A percentile compares a stretch with the other conserved stretches of the same genome.
Conservation (phyloP, 2,888 invertebrate genomes). For the Stratiomys singularior region DNA sequence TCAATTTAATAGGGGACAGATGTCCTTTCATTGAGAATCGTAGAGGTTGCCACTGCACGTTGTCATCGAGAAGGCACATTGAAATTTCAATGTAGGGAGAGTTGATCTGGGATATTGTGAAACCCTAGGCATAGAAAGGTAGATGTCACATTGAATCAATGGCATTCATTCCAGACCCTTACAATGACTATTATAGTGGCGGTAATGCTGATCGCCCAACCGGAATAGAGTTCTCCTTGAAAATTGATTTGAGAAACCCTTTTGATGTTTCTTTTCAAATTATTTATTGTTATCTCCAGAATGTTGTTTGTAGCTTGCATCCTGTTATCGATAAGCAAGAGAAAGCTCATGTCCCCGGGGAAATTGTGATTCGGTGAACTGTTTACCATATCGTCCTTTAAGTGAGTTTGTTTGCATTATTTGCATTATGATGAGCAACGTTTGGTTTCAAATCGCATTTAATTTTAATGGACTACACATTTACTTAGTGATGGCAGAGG, state of each 20-base stretch:
- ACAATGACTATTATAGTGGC: conserved; percentile 41
- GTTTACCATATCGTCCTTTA: background rate
- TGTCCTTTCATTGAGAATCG: conserved; percentile 36
- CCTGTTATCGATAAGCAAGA: conserved; percentile 8
- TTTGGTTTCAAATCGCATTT: background rate
- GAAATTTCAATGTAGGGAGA: background rate
- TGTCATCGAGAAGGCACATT: conserved; percentile 7
- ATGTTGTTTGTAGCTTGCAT: background rate
- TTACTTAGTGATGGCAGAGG: background rate
- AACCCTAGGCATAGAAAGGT: background rate
- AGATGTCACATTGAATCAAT: conserved; percentile 17
- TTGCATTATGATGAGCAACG: conserved; percentile 7
- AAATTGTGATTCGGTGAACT: conserved; percentile 15
- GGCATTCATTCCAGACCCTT: conserved; percentile 17
- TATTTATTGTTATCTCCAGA: conserved; percentile 15
- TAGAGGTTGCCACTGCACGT: background rate
- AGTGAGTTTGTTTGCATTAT: conserved; percentile 22
- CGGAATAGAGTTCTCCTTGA: conserved; percentile 35
- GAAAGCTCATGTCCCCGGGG: background rate
- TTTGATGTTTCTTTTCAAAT: conserved; percentile 42
- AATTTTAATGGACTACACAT: conserved; percentile 30
- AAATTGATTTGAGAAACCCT: conserved; percentile 45
- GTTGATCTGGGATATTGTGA: conserved; percentile 8
- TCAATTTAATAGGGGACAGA: conserved; percentile 46
- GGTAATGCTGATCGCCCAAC: conserved; percentile 33